A percentile compares a stretch with the other conserved stretches of the same genome.
Evolutionary conservation across 2,797 vertebrate genomes (phyloP).

Genomic region (Erethizon dorsatum): DNA sequence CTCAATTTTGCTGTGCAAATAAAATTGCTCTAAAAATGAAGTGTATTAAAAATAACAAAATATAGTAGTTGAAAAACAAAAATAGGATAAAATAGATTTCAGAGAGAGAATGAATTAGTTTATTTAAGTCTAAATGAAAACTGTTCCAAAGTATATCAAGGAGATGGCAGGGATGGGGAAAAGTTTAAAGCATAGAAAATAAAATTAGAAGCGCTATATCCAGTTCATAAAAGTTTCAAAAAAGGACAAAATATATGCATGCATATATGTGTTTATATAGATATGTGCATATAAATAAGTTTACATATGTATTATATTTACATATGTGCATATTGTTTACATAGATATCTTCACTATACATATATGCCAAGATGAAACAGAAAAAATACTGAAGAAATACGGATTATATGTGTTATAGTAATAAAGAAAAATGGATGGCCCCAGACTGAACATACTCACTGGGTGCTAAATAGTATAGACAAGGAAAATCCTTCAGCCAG

Average conservation of each 20-base stretch:
- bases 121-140: background rate
- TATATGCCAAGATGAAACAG: background rate
- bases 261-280: background rate
- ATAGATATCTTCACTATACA: no score
- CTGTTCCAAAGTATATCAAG: background rate
- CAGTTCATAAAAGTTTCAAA: background rate
- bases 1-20: background rate
- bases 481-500: background rate
- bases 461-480: background rate
- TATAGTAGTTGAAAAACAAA: background rate
- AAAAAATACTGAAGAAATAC: background rate
- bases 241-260: background rate
- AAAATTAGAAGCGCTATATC: background rate
- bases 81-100: background rate
- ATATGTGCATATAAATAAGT: background rate
- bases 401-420: background rate
- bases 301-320: background rate
- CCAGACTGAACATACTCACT: background rate
- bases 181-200: background rate
- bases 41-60: background rate
- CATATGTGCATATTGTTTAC: background rate
- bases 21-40: background rate
- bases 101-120: background rate
- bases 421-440: background rate
- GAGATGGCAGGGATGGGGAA: background rate